Conservation (phyloP, 2,797 vertebrate genomes). For the Poecilia velifera region DNA sequence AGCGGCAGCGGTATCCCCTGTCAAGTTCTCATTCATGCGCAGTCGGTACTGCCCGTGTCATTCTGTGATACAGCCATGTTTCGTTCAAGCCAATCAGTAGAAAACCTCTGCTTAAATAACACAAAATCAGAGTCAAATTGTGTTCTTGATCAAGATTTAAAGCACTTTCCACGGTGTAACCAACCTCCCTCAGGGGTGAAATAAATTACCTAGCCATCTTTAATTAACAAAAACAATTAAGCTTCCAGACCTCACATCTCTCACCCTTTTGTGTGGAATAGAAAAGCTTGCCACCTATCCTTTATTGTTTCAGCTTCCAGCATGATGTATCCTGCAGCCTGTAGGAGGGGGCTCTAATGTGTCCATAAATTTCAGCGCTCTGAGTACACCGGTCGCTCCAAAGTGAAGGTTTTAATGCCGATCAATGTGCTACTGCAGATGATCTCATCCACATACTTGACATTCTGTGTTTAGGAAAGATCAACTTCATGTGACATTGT, state of each 20-base stretch:
- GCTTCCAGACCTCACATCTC: slow-evolving; percentile 34
- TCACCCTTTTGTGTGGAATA: slow-evolving; percentile 23
- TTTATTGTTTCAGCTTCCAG: slow-evolving; percentile 67
- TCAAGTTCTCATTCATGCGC: slow-evolving; percentile 76
- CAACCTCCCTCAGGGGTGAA: slow-evolving; percentile 6
- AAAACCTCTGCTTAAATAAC: slow-evolving; percentile 29
- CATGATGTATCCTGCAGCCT: slow-evolving; percentile 68
- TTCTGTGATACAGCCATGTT: slow-evolving; percentile 41
- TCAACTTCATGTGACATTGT: slow-evolving; percentile 40
- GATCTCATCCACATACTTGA: slow-evolving; percentile 67
- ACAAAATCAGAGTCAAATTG: slow-evolving; percentile 1
- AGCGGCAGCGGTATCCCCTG: slow-evolving; percentile 66
- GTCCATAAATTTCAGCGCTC: slow-evolving; percentile 72
- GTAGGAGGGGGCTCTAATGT: slow-evolving; percentile 66
- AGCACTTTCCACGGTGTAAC: background rate
- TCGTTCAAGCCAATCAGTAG: slow-evolving; percentile 9
- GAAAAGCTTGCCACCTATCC: slow-evolving; percentile 54
- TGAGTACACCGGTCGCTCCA: slow-evolving; percentile 34
- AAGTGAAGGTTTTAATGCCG: slow-evolving; percentile 75
- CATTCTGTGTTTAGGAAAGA: slow-evolving; percentile 37
- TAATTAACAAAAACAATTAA: slow-evolving; percentile 69
- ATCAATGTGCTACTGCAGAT: slow-evolving; percentile 73
- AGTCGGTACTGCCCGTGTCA: slow-evolving; percentile 51
- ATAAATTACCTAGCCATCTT: slow-evolving; percentile 39
- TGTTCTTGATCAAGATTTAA: slow-evolving; percentile 1